Evolutionary conservation across 2,797 vertebrate genomes (phyloP).

Genomic region (Tadarida brasiliensis): DNA sequence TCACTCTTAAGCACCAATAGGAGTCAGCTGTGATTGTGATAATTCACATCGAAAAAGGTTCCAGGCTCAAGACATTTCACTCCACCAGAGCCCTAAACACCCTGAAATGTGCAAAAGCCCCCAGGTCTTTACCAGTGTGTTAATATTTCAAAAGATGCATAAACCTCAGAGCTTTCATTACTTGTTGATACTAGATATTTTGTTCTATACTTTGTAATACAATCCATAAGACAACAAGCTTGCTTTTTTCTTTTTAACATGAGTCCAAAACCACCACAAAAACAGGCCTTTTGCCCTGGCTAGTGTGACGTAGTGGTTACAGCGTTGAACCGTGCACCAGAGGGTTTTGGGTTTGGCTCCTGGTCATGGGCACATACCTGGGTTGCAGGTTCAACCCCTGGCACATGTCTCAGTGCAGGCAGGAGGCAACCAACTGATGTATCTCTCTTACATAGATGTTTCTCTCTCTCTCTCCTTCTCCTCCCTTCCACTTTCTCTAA

Average conservation of each 20-base stretch:
- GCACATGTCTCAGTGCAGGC: too few relatives aligned
- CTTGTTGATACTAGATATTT: not conserved
- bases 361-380: too few relatives aligned
- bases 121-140: not conserved
- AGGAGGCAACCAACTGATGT: too few relatives aligned
- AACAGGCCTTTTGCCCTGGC: not conserved
- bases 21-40: constrained; percentile 37
- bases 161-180: constrained; percentile 40
- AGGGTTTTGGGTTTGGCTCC: too few relatives aligned
- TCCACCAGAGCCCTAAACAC: constrained; percentile 23
- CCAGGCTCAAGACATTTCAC: constrained; percentile 44
- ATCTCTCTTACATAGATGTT: too few relatives aligned
- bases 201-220: not conserved
- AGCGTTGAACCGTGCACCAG: too few relatives aligned
- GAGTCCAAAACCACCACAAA: constrained; percentile 60
- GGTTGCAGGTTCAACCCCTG: too few relatives aligned
- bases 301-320: too few relatives aligned
- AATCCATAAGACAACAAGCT: constrained; percentile 22
- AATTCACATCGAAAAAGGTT: constrained; percentile 63
- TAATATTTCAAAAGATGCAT: constrained; percentile 44
- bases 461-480: too few relatives aligned
- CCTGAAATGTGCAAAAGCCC: not conserved
- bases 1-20: constrained; percentile 58
- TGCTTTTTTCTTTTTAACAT: constrained; percentile 25
- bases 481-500: too few relatives aligned